Base-by-base conservation (phyloP, 2,113 vertebrate species). In the Tursiops truncatus region DNA sequence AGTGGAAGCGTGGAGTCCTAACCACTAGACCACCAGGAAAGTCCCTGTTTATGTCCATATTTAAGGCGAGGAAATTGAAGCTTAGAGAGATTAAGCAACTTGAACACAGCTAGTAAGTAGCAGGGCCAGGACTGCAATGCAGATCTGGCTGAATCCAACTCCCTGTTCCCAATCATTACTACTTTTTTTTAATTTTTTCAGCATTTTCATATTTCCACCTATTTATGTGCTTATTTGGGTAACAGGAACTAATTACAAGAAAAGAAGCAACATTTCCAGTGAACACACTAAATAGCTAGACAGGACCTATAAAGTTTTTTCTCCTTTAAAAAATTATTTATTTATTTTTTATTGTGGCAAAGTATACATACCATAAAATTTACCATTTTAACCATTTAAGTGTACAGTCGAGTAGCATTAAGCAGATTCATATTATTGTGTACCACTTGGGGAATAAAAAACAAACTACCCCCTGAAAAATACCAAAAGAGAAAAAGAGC, bases 341-440 rank as follows among this genome's bases (percentile, higher is more conserved):
- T 77, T 53, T 77, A 81, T 31, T 65, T 82, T 92, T 94, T 83
- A 91, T 65, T 71, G 76, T 88, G 63, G 62, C 38, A 88, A 94
- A 65, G 82, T 65, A 88, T 56, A 83, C 5, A 88, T 80, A 70
- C 68, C 41, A 88, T 79, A 89, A 94, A 76, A 82, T 81, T 56
- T 63, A 63, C 25, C 25, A 90, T 36, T 93, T 85, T 90, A 93
- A 73, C 33, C 90, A 81, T 81, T 93, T 65, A 92, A 95, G 50
- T 62, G 9, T 67, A 92, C 12, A 38, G 67, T 38, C 74, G 20
- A 89, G 31, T 92, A 65, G 36, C 91, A 97, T n/a, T 80, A 89
- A 95, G 60, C 23, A 92, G 50, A 92, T 83, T 77, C 70, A 63
- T 63, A 93, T 80, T 92, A 58, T 6, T 91, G 12, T 81, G 47